A percentile compares a stretch with the other conserved stretches of the same genome.
These are phyloP conservation scores for Meriones psammophilus DNA, from an alignment of 2,797 vertebrate genomes.

Conservation along the genomic window DNA sequence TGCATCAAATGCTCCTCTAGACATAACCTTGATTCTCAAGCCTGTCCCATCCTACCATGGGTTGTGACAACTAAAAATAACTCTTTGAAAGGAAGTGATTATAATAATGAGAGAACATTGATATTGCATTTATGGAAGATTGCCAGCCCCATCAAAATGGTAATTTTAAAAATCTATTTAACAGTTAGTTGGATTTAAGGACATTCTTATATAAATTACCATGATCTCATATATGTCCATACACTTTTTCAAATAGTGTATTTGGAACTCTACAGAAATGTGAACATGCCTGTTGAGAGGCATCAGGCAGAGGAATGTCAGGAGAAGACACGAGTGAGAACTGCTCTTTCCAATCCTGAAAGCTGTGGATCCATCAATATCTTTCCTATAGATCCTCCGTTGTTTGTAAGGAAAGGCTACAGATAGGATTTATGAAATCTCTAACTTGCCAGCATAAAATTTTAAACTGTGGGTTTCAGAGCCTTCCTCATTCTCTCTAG, in stretches of 20 bases:
- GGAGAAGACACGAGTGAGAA: not conserved
- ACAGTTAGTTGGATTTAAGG: constrained; percentile 8
- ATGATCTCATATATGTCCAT: not conserved
- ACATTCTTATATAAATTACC: not conserved
- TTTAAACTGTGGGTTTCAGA: not conserved
- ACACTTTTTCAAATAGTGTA: not conserved
- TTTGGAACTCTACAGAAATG: not conserved
- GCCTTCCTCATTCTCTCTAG: not conserved
- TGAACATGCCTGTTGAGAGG: not conserved
- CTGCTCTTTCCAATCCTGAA: not conserved
- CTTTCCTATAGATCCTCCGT: not conserved
- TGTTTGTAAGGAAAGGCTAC: constrained; percentile 33
- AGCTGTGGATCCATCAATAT: not conserved
- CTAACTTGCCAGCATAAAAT: not conserved
- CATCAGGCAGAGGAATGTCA: not conserved
- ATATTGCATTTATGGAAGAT: constrained; percentile 27
- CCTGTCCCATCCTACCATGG: not conserved
- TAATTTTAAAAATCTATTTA: constrained; percentile 35
- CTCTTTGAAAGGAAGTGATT: constrained; percentile 29
- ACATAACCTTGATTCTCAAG: not conserved
- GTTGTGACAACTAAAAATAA: not conserved
- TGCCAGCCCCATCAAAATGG: not conserved
- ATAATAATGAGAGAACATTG: constrained; percentile 3
- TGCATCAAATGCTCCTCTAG: not conserved
- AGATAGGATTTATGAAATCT: constrained; percentile 7